phyloP scores from a whole-genome alignment of 2,888 invertebrate species.

The Agrochola macilenta region DNA sequence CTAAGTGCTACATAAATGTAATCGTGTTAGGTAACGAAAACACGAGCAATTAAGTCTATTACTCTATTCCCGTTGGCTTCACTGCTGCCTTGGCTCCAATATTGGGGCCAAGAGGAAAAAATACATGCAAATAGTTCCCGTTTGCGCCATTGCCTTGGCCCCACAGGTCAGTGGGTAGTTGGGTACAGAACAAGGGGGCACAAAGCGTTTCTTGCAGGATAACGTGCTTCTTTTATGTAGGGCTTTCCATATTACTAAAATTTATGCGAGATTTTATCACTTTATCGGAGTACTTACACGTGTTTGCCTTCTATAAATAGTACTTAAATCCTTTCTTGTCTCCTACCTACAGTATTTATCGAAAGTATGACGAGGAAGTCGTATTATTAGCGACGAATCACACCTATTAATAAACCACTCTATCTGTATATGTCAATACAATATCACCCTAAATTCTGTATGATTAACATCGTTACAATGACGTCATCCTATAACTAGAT shows the following conservation, averaged over 20 bases:
- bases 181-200: neutral
- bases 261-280: neutral
- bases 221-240: neutral
- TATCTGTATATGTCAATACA: slow-evolving; percentile 23
- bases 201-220: neutral
- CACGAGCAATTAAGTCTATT: neutral
- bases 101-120: neutral
- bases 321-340: slow-evolving; percentile 11
- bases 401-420: slow-evolving; percentile 28
- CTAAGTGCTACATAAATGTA: slow-evolving; percentile 3
- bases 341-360: neutral
- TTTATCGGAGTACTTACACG: slow-evolving; percentile 6
- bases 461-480: slow-evolving; percentile 23
- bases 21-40: slow-evolving; percentile 14
- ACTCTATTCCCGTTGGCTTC: neutral
- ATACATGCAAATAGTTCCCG: neutral
- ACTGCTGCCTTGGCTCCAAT: neutral
- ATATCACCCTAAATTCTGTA: slow-evolving; percentile 20
- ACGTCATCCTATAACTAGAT: slow-evolving; percentile 40
- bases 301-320: neutral
- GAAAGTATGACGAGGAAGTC: slow-evolving; percentile 13
- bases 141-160: neutral
- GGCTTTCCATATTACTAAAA: neutral
- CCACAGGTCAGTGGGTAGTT: neutral
- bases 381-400: slow-evolving; percentile 22